Percentiles rank a stretch among this genome's conserved stretches.
phyloP scores from a whole-genome alignment of 2,888 invertebrate genomes.

The Drosophila gaucha region DNA sequence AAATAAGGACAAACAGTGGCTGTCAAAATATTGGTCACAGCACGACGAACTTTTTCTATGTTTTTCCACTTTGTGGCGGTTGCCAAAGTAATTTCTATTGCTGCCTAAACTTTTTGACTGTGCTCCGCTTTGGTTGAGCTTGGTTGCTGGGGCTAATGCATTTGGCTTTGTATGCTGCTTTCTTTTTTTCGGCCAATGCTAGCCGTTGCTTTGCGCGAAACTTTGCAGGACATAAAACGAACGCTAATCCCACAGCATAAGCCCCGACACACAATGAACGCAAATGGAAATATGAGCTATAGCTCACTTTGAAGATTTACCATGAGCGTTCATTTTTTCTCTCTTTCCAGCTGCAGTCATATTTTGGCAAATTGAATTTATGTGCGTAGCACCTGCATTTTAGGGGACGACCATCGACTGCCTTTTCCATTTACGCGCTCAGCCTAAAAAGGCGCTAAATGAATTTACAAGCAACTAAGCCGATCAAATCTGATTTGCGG shows the following conservation, averaged over 20 bases:
- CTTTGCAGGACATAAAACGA: conserved; percentile 17
- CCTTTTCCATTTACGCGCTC: conserved; percentile 30
- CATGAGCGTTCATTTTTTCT: conserved; percentile 12
- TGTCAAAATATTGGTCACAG: conserved; percentile 24
- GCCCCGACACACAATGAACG: conserved; percentile 30
- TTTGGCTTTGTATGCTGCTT: conserved; percentile 13
- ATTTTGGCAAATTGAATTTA: conserved; percentile 53
- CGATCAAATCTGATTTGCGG: conserved; percentile 66
- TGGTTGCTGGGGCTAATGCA: conserved; percentile 20
- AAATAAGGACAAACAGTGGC: neutral
- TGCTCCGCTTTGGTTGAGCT: neutral
- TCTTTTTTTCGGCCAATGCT: neutral
- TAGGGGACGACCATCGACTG: neutral
- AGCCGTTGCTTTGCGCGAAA: neutral
- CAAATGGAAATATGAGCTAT: conserved; percentile 39
- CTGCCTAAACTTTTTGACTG: conserved; percentile 16
- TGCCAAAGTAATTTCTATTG: conserved; percentile 37
- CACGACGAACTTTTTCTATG: neutral
- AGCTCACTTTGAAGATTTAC: conserved; percentile 44
- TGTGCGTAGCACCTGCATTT: conserved; percentile 44
- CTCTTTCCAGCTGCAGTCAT: conserved; percentile 3
- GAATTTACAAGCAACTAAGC: conserved; percentile 71
- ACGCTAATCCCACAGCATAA: conserved; percentile 25
- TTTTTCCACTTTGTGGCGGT: conserved; percentile 14
- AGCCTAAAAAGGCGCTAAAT: conserved; percentile 61